phyloP scores from a whole-genome alignment of 2,797 vertebrate genomes.

The Anguilla marmorata region DNA sequence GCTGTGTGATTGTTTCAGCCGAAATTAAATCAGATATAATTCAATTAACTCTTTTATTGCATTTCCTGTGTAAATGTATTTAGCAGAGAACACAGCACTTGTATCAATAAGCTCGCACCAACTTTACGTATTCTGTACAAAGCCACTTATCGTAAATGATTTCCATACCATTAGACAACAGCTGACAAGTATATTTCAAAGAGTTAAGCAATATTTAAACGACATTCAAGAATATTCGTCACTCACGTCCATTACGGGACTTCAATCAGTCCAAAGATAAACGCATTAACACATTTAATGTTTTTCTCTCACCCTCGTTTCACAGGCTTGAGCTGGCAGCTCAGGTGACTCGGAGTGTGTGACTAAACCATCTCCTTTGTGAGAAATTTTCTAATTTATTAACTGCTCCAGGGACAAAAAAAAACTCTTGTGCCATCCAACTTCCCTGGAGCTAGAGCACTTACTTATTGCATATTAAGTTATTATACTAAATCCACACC shows the following conservation, averaged over 20 bases:
- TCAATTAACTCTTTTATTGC: background rate
- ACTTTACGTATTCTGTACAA: background rate
- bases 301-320: too few species aligned
- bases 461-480: background rate
- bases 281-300: background rate
- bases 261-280: background rate
- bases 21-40: background rate
- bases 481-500: too few species aligned
- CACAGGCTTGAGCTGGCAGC: too few species aligned
- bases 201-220: background rate
- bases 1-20: background rate
- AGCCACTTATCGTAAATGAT: background rate
- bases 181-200: background rate
- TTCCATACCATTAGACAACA: background rate
- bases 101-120: background rate
- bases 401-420: background rate
- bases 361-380: background rate
- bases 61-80: conserved; percentile 3
- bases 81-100: background rate
- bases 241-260: background rate
- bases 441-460: background rate
- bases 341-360: too few species aligned
- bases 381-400: background rate
- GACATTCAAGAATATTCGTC: background rate
- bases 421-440: background rate